Evolutionary conservation across 2,113 vertebrate genomes (phyloP).

Genomic region (Zootoca vivipara): DNA sequence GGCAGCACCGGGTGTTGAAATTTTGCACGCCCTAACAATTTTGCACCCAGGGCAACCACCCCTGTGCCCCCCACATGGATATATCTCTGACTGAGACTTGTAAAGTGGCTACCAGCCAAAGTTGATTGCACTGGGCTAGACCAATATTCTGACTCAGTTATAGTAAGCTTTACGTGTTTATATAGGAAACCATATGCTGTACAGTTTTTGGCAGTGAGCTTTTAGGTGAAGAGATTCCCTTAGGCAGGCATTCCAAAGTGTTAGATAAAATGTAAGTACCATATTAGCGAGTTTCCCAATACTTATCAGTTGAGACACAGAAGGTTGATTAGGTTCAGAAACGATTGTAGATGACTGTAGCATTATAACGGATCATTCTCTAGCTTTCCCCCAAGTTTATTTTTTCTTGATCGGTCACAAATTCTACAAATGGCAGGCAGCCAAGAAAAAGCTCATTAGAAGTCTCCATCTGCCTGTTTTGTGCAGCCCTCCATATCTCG

Average conservation of each 20-base stretch:
- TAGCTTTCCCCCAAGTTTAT: not conserved
- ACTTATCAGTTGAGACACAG: not conserved
- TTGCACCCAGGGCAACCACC: too few species aligned
- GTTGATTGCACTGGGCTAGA: not conserved
- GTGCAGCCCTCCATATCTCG: slow-evolving; percentile 29
- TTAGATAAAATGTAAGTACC: not conserved
- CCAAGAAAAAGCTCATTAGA: slow-evolving; percentile 35
- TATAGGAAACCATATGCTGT: not conserved
- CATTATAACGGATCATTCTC: not conserved
- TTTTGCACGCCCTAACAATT: too few species aligned
- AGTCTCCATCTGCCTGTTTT: slow-evolving; percentile 35
- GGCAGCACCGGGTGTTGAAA: too few species aligned
- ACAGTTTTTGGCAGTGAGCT: not conserved
- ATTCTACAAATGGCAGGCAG: slow-evolving; percentile 13
- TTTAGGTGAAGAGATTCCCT: not conserved
- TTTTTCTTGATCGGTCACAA: not conserved
- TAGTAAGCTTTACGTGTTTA: not conserved
- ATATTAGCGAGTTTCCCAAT: slow-evolving; percentile 5
- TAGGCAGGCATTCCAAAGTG: not conserved
- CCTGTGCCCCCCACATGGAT: too few species aligned
- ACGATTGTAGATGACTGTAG: not conserved
- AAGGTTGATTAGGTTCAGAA: slow-evolving; percentile 12
- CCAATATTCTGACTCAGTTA: not conserved
- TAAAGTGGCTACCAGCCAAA: not conserved
- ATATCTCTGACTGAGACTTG: not conserved